Base-by-base conservation (phyloP, 2,113 vertebrate species). In the Andinoacara biseriatus region DNA sequence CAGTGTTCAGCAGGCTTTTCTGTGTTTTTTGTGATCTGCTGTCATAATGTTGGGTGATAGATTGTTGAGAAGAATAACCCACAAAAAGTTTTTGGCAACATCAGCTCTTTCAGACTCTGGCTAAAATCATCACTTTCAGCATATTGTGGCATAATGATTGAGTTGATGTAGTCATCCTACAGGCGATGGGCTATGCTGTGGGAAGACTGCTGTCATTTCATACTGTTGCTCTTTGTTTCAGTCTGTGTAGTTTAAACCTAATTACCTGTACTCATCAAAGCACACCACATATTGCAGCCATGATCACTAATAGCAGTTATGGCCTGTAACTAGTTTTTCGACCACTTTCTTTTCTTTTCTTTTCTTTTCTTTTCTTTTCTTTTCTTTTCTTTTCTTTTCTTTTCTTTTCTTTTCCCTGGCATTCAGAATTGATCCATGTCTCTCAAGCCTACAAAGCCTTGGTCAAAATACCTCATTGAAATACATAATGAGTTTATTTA, bases 401-500 rank as follows among this genome's bases (percentile, higher is more conserved):
- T 76, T 24, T 24, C 31, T 31, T 67, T 58, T 49, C 74, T 76
- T 88, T 76, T 83, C 40, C 38, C 54, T 81, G 76, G 78, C 86
- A 89, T 58, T 92, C 22, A 29, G 60, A 82, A 72, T 58, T 49
- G 81, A 65, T 84, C 83, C 82, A 79, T 62, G 24, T 91, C 92
- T 94, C 88, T 10, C 79, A 93, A 87, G 86, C 75, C 90, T 76
- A 75, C 59, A 87, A 38, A 76, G 81, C 95, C 93, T 95, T 95
- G 93, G 90, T 92, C 85, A 92, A 91, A 96, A 95, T 92, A 91
- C 94, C 89, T 85, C 91, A 94, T 63, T 90, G 90, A 94, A 93
- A 91, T 93, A 93, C 89, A 92, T 95, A 94, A 96, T 95, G 93
- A 92, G 93, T 94, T 95, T 89, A 95, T 94, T 95, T 92, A 93